Evolutionary conservation across 2,797 vertebrate species (phyloP).

Genomic region (Selene dorsalis): DNA sequence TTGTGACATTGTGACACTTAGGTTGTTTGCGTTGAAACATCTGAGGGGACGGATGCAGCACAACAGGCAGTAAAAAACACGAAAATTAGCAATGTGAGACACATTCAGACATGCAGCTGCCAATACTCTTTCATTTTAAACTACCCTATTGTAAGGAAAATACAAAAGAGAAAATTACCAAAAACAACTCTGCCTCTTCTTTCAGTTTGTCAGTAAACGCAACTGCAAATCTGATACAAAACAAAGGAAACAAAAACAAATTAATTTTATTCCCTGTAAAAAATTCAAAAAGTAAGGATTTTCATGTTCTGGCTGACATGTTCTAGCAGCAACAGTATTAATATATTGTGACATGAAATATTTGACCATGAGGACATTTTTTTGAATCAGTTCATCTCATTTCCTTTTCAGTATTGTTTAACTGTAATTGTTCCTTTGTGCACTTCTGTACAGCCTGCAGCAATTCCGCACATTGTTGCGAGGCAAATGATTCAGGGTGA

Average conservation of each 20-base stretch:
- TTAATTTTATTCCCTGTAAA: conserved; percentile 22
- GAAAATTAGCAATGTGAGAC: conserved; percentile 1
- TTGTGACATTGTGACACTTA: neutral
- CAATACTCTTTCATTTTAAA: neutral
- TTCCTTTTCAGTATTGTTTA: too few relatives aligned
- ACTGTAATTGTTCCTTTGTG: neutral
- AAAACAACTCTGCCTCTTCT: conserved; percentile 83
- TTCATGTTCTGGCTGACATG: too few relatives aligned
- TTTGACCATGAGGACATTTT: too few relatives aligned
- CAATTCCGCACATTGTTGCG: conserved; percentile 22
- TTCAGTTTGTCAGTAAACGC: conserved; percentile 91
- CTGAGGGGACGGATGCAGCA: neutral
- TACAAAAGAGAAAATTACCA: conserved; percentile 86
- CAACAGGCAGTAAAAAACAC: neutral
- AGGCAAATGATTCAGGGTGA: conserved; percentile 53
- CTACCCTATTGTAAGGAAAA: conserved; percentile 4
- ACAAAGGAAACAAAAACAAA: conserved; percentile 47
- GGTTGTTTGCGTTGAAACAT: neutral
- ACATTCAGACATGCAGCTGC: neutral
- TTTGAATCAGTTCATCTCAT: too few relatives aligned
- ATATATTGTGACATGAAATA: too few relatives aligned
- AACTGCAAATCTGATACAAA: conserved; percentile 89
- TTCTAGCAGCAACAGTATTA: too few relatives aligned
- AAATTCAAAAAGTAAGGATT: conserved; percentile 13
- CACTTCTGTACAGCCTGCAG: neutral